Evolutionary conservation across 2,888 invertebrate genomes (phyloP).

Genomic region (Caenorhabditis drosophilae): DNA sequence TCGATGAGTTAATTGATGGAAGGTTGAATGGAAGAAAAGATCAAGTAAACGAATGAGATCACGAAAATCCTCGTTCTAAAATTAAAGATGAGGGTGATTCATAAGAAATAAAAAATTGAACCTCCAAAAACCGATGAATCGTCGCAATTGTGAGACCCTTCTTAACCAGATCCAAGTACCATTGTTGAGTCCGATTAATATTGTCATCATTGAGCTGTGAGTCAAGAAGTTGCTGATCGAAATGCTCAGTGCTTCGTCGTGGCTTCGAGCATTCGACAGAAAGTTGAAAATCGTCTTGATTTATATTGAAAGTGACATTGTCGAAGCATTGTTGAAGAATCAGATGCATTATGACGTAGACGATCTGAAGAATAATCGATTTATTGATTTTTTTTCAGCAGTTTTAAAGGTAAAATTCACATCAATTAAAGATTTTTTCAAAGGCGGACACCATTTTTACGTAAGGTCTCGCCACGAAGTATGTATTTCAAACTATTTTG

Average conservation of each 20-base stretch:
- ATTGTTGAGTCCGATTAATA: constrained; percentile 15
- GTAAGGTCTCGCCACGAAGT: too few relatives aligned
- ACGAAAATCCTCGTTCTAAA: constrained; percentile 35
- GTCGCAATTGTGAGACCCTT: constrained; percentile 27
- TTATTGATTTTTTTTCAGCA: background rate
- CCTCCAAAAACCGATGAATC: constrained; percentile 22
- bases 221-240: constrained; percentile 24
- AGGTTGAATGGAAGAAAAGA: constrained; percentile 34
- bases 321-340: constrained; percentile 25
- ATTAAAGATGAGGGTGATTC: background rate
- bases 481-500: too few relatives aligned
- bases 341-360: constrained; percentile 24
- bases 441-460: too few relatives aligned
- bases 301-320: constrained; percentile 26
- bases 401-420: too few relatives aligned
- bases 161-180: constrained; percentile 22
- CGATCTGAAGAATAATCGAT: constrained; percentile 15
- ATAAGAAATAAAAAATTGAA: background rate
- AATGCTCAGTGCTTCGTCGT: constrained; percentile 7
- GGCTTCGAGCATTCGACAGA: constrained; percentile 14
- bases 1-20: constrained; percentile 38
- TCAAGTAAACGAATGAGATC: constrained; percentile 32
- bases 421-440: too few relatives aligned
- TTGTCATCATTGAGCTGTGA: constrained; percentile 24
- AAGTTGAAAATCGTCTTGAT: constrained; percentile 11